Evolutionary conservation across 2,888 invertebrate species (phyloP).

Genomic region (Blera fallax): DNA sequence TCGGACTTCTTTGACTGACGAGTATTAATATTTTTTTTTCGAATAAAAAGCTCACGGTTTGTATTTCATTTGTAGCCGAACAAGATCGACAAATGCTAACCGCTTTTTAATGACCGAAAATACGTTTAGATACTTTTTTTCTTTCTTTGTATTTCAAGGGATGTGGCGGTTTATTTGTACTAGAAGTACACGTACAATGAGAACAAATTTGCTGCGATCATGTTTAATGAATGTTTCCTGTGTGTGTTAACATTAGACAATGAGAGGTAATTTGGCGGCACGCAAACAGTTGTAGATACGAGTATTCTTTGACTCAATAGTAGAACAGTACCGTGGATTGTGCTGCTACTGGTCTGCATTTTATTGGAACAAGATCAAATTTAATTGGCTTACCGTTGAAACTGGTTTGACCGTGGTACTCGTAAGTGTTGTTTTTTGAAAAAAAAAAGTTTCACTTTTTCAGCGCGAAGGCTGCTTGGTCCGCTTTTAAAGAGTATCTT

Average conservation of each 20-base stretch:
- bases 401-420: conserved; percentile 48
- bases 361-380: conserved; percentile 55
- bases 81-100: conserved; percentile 13
- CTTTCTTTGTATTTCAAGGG: not conserved
- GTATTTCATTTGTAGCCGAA: not conserved
- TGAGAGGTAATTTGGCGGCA: conserved; percentile 32
- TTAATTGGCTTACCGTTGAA: conserved; percentile 39
- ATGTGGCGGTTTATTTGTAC: not conserved
- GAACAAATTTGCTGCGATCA: conserved; percentile 21
- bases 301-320: conserved; percentile 27
- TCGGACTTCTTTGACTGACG: conserved; percentile 6
- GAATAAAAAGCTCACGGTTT: not conserved
- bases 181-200: not conserved
- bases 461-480: not conserved
- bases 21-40: not conserved
- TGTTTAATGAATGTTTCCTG: conserved; percentile 28
- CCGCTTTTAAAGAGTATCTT: not conserved
- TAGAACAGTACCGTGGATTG: conserved; percentile 3
- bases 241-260: conserved; percentile 3
- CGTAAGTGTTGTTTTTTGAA: conserved; percentile 6
- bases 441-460: conserved; percentile 47
- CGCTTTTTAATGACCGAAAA: conserved; percentile 12
- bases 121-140: not conserved
- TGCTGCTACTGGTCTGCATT: not conserved
- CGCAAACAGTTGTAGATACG: not conserved